Percentiles rank a stretch among this genome's conserved stretches.
Evolutionary conservation across 2,113 vertebrate genomes (phyloP).

Genomic region (Macquaria australasica): DNA sequence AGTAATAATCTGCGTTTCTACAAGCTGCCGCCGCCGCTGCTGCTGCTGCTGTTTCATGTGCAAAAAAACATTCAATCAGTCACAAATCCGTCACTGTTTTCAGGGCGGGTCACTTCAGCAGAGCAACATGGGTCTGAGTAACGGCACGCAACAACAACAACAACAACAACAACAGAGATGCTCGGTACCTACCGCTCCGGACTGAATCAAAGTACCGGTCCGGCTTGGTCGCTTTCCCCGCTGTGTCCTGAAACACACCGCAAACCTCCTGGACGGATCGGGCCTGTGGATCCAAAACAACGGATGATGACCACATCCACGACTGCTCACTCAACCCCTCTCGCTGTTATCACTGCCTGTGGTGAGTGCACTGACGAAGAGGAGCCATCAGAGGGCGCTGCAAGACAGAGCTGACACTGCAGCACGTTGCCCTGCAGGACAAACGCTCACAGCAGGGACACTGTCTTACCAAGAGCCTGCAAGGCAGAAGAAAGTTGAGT

Average conservation of each 20-base stretch:
- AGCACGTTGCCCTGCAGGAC: background rate
- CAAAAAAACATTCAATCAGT: background rate
- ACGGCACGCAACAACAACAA: background rate
- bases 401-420: background rate
- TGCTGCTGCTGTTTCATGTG: background rate
- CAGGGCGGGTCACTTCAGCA: conserved; percentile 10
- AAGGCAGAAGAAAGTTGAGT: background rate
- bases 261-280: background rate
- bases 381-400: conserved; percentile 12
- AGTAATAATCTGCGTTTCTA: background rate
- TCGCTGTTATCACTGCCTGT: background rate
- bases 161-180: background rate
- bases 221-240: conserved; percentile 4
- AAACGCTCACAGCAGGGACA: background rate
- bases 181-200: conserved; percentile 41
- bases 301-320: conserved; percentile 22
- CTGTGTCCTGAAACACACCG: conserved; percentile 9
- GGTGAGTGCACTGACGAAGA: background rate
- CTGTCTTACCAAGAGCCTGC: background rate
- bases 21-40: background rate
- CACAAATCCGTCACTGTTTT: background rate
- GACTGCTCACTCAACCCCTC: background rate
- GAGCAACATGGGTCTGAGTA: conserved; percentile 8
- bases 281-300: conserved; percentile 9
- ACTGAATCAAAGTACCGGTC: background rate